These are phyloP conservation scores for Fregata magnificens DNA, from an alignment of 2,113 vertebrate genomes.

Conservation along the genomic window DNA sequence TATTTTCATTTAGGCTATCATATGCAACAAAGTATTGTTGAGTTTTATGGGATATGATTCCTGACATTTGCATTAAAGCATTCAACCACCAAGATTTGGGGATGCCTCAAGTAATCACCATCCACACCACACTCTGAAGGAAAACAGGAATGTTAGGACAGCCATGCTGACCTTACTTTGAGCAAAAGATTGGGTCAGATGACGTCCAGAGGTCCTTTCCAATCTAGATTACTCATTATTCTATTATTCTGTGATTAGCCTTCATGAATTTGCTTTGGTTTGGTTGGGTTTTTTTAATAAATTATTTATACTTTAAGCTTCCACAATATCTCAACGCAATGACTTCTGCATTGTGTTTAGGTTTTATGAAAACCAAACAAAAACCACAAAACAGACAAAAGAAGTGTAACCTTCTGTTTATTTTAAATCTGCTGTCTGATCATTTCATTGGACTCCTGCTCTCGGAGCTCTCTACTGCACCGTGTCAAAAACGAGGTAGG, in stretches of 20 bases:
- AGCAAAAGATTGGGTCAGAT: neutral
- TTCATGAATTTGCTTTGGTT: neutral
- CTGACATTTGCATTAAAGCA: neutral
- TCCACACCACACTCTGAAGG: neutral
- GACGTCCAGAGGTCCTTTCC: neutral
- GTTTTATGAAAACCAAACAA: neutral
- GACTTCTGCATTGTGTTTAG: neutral
- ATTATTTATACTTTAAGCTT: neutral
- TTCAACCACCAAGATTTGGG: neutral
- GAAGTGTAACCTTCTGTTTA: neutral
- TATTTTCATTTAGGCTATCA: neutral
- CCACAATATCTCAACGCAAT: neutral
- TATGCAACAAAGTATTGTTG: neutral
- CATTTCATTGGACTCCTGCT: neutral
- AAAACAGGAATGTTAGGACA: neutral
- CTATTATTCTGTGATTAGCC: neutral
- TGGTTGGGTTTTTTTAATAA: neutral
- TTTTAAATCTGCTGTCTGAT: neutral
- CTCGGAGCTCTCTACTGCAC: neutral
- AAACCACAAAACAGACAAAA: neutral
- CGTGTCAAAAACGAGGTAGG: accelerated
- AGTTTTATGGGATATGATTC: neutral
- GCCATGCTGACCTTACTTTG: neutral
- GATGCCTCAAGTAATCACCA: neutral
- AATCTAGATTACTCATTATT: neutral